A percentile compares a stretch with the other conserved stretches of the same genome.
Evolutionary conservation across 2,888 invertebrate genomes (phyloP).

Genomic region (Heliconius aoede): DNA sequence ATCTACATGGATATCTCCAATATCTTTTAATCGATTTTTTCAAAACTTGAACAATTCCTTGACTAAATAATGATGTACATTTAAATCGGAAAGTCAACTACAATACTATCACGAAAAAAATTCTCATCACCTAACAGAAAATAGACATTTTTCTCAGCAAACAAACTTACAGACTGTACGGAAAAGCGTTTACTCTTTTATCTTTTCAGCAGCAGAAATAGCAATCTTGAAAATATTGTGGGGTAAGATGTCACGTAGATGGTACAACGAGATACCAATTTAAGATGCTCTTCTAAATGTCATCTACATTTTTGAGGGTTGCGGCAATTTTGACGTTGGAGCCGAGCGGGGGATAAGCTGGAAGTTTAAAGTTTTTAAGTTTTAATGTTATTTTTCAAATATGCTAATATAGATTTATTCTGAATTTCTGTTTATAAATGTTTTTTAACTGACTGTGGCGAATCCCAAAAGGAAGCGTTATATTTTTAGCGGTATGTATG

Average conservation of each 20-base stretch:
- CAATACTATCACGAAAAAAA: too few relatives aligned
- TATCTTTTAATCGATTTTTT: too few relatives aligned
- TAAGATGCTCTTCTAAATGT: constrained; percentile 35
- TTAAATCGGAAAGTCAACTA: too few relatives aligned
- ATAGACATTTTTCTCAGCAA: not conserved
- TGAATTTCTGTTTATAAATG: too few relatives aligned
- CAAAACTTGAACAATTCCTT: too few relatives aligned
- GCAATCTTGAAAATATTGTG: constrained; percentile 18
- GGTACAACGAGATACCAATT: constrained; percentile 30
- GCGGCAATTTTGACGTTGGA: not conserved
- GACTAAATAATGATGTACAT: too few relatives aligned
- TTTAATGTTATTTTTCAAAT: not conserved
- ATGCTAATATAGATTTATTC: not conserved
- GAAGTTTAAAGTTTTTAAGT: not conserved
- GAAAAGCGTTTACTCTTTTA: constrained; percentile 20
- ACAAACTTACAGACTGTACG: not conserved
- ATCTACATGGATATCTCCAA: too few relatives aligned
- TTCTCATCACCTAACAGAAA: too few relatives aligned
- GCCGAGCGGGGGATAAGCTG: too few relatives aligned
- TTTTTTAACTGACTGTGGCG: too few relatives aligned
- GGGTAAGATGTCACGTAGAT: constrained; percentile 22
- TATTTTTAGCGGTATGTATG: too few relatives aligned
- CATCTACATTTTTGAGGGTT: constrained; percentile 32
- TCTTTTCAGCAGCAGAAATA: constrained; percentile 14
- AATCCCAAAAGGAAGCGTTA: too few relatives aligned